Base-by-base conservation (phyloP, 2,888 invertebrate species). In the Lasius fuliginosus region DNA sequence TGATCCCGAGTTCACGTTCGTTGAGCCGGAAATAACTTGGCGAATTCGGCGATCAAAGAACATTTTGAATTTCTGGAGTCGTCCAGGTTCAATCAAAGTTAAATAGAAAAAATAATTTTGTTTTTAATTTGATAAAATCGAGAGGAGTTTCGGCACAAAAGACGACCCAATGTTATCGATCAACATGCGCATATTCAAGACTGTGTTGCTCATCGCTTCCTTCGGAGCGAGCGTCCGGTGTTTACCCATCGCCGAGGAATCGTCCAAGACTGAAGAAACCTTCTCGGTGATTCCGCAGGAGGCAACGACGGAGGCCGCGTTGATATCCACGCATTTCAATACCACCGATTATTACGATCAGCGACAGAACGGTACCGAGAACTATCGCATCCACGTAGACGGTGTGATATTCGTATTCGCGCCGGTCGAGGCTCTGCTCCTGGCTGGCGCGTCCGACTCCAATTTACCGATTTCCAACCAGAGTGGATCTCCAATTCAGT, bases 351-450 rank as follows among this genome's bases (percentile, higher is more conserved):
- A 88, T 87, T 97, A 96, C 93, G 98, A 98, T 94, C 97, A 98
- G 93, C 95, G 97, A 9, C 98, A 98, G 93, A 98, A 97, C 92
- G 98, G 98, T 1, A 95, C 96, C 0, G 97, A 97, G 91, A 98
- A 98, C 95, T 96, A 96, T 88, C 95, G 97, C 27, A 95, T 98
- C 12, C 96, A 96, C 92, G 95, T 98, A 73, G 96, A 97, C 90
- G 97, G 97, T 18, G 95, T 97, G n/a, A 96, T 97, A 18, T 94
- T 97, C 49, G 96, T 97, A 3, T 95, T 97, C 62, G 96, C 97
- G 0, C 97, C 97, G 0, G 96, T 96, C 0, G 97, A 97, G 76
- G 95, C 96, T 1, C 94, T 97, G 9, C 93, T 97, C 18, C 95
- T 96, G 33, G 96, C 96, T 0, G 95, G 96, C 4, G 95, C 92